Base-by-base conservation (phyloP, 2,113 vertebrate genomes). In the Cromileptes altivelis region DNA sequence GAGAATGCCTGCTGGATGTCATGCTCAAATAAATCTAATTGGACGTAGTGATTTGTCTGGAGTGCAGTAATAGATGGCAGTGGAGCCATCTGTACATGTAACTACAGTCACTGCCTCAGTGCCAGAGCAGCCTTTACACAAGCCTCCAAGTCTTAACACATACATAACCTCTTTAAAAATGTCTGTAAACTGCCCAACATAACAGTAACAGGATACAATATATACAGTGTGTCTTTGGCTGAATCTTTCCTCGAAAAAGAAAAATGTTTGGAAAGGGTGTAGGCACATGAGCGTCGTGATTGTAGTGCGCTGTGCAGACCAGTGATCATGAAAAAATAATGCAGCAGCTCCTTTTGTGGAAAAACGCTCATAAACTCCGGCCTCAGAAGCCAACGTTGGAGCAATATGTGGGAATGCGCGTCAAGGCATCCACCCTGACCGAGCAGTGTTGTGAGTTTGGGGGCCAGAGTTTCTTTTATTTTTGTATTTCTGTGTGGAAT, bases 11-110 rank as follows among this genome's bases (percentile, higher is more conserved):
- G 81, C 78, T 83, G 84, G 78, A 76, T 80, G 86, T 86, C 83
- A 84, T 56, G 85, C 70, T 78, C 70, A 88, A 50, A 88, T 82
- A 78, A 84, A 89, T 89, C 78, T 88, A 88, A 90, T 79, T 85
- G 76, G 78, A 82, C 70, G 65, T 40, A 80, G 80, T 4, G 61
- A 85, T 89, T 84, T 77, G 78, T 88, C 82, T 73, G 65, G 68
- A 78, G 85, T 86, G 82, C 82, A 27, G 75, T 68, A 70, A 87
- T 67, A 78, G 69, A 82, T 9, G 60, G 33, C 49, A 78, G 68
- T 37, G 15, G 30, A 80, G 40, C 77, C 70, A 69, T 75, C 70
- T 81, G 81, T 50, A 82, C 60, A 78, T 84, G 63, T 62, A 65
- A 75, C 72, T 53, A 78, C 55, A 76, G 52, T 15, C 40, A 23